Evolutionary conservation across 1,140 invertebrate genomes (phyloP).

Genomic region (Drosophila pseudoananassae): DNA sequence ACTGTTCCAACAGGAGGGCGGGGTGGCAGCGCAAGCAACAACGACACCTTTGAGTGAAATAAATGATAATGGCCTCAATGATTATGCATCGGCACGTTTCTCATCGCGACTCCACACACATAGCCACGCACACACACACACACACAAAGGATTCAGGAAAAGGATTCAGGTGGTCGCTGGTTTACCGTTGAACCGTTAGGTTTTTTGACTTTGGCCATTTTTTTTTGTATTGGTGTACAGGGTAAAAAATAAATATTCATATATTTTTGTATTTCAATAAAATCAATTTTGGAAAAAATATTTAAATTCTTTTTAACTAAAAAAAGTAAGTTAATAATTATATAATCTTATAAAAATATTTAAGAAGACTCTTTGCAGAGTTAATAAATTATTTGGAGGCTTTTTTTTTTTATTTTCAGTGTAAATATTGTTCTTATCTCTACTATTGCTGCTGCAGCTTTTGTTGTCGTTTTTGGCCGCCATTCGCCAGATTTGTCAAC

Average conservation of each 20-base stretch:
- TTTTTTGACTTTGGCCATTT: conserved; percentile 46
- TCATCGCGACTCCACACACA: conserved; percentile 64
- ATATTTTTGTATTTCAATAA: no score
- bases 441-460: conserved; percentile 38
- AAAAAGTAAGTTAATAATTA: no score
- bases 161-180: conserved; percentile 32
- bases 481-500: conserved; percentile 72
- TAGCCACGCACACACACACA: conserved; percentile 16
- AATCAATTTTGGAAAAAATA: no score
- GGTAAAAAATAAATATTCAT: conserved; percentile 1
- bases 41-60: conserved; percentile 79
- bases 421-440: conserved; percentile 17
- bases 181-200: conserved; percentile 38
- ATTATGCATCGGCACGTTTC: conserved; percentile 82
- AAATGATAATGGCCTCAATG: conserved; percentile 81
- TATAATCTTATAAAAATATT: no score
- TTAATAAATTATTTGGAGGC: no score
- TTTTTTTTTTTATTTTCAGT: conserved; percentile 3
- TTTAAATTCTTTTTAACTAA: no score
- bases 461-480: conserved; percentile 58
- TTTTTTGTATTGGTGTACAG: conserved; percentile 32
- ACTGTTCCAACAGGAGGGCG: background rate
- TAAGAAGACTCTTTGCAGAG: no score
- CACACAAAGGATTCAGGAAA: background rate
- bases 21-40: conserved; percentile 25